Evolutionary conservation across 2,113 vertebrate genomes (phyloP).

Genomic region (Coturnix japonica): DNA sequence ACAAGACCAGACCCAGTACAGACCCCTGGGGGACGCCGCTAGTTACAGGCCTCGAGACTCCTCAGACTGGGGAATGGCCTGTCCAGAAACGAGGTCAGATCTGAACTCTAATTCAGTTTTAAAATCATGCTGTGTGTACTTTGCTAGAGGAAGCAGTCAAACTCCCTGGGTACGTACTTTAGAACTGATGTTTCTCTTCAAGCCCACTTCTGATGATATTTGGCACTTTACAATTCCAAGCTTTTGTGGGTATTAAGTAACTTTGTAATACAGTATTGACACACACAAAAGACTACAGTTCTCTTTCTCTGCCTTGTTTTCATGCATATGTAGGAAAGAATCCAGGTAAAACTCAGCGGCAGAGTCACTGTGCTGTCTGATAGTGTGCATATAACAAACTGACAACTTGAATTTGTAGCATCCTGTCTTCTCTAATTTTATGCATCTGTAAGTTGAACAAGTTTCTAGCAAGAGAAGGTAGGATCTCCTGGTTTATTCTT

Average conservation of each 20-base stretch:
- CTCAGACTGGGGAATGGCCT: background rate
- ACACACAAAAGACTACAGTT: background rate
- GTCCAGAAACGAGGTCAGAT: background rate
- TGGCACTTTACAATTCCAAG: background rate
- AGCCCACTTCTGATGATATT: background rate
- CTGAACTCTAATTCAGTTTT: conserved; percentile 1
- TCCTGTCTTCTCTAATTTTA: background rate
- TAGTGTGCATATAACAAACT: background rate
- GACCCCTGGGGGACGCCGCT: no score
- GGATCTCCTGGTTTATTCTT: background rate
- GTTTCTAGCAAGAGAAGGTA: background rate
- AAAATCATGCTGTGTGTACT: background rate
- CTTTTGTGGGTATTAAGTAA: background rate
- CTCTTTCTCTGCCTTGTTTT: background rate
- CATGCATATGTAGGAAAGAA: background rate
- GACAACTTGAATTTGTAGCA: background rate
- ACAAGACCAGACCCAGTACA: no score
- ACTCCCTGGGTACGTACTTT: background rate
- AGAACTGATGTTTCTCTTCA: background rate
- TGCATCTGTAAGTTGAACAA: background rate
- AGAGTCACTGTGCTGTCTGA: background rate
- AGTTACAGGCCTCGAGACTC: no score
- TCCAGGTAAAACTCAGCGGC: background rate
- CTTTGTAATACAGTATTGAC: background rate
- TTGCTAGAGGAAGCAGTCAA: background rate